A percentile compares a stretch with the other conserved stretches of the same genome.
Conservation (phyloP, 2,113 vertebrate species). For the Pedetes capensis region DNA sequence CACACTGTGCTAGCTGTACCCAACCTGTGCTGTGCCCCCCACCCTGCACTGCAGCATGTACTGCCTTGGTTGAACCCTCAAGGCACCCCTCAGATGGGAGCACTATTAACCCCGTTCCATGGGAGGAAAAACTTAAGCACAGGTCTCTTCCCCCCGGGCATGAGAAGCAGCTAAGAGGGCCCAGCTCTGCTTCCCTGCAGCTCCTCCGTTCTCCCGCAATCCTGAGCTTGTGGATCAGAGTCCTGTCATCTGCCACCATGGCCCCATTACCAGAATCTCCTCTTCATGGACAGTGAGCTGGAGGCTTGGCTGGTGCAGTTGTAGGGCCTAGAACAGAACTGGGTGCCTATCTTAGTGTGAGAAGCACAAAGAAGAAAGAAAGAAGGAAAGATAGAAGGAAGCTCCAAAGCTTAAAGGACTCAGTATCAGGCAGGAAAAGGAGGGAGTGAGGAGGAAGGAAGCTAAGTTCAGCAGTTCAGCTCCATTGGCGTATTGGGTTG, state of each 20-base stretch:
- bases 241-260: not conserved
- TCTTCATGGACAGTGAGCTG: not conserved
- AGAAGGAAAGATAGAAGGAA: not conserved
- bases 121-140: no score
- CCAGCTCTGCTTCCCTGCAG: rapidly evolving
- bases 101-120: not conserved
- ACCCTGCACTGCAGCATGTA: not conserved
- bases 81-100: no score
- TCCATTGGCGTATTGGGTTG: rapidly evolving
- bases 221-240: not conserved
- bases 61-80: no score
- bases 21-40: no score
- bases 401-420: not conserved
- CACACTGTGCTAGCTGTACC: not conserved
- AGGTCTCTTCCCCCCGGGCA: not conserved
- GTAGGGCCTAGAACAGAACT: not conserved
- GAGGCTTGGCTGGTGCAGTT: rapidly evolving
- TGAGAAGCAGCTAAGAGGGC: not conserved
- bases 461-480: not conserved
- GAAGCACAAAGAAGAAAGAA: no score
- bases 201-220: not conserved
- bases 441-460: not conserved
- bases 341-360: not conserved
- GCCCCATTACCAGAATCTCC: not conserved
- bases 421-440: not conserved